Conservation (phyloP, 1,140 invertebrate genomes). For the Polypedilum vanderplanki region DNA sequence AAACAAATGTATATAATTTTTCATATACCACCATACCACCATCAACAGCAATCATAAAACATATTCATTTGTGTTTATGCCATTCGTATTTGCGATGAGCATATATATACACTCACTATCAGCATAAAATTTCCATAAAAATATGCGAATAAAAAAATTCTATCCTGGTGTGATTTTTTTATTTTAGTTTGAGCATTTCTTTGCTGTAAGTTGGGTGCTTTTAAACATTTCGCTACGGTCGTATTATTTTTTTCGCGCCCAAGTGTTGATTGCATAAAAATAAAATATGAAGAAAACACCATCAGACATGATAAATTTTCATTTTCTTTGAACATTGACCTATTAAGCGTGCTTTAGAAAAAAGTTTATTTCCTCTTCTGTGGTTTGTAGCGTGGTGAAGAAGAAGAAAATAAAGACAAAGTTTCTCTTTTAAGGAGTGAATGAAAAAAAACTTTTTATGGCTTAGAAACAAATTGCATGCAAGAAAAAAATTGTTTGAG, state of each 20-base stretch:
- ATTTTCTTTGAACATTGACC: slow-evolving; percentile 28
- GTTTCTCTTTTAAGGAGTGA: not conserved
- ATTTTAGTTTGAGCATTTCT: not conserved
- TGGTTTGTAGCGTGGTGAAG: not conserved
- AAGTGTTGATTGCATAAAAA: slow-evolving; percentile 23
- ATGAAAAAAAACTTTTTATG: not conserved
- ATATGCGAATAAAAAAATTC: not conserved
- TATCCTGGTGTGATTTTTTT: slow-evolving; percentile 12
- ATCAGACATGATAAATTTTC: slow-evolving; percentile 21
- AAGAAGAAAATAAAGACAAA: too few relatives aligned
- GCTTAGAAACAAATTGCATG: not conserved
- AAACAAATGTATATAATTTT: not conserved
- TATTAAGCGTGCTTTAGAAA: not conserved
- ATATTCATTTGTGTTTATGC: slow-evolving; percentile 21
- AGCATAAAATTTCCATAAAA: slow-evolving; percentile 27
- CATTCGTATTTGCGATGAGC: slow-evolving; percentile 9
- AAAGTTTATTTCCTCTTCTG: not conserved
- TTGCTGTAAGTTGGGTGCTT: not conserved
- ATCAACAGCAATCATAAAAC: not conserved
- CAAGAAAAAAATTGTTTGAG: too few relatives aligned
- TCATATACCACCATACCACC: not conserved
- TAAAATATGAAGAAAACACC: too few relatives aligned
- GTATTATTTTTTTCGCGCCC: not conserved
- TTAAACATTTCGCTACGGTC: not conserved
- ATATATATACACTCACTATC: not conserved